A percentile compares a stretch with the other conserved stretches of the same genome.
Evolutionary conservation across 2,113 vertebrate species (phyloP).

Genomic region (Haliaeetus leucogaster): DNA sequence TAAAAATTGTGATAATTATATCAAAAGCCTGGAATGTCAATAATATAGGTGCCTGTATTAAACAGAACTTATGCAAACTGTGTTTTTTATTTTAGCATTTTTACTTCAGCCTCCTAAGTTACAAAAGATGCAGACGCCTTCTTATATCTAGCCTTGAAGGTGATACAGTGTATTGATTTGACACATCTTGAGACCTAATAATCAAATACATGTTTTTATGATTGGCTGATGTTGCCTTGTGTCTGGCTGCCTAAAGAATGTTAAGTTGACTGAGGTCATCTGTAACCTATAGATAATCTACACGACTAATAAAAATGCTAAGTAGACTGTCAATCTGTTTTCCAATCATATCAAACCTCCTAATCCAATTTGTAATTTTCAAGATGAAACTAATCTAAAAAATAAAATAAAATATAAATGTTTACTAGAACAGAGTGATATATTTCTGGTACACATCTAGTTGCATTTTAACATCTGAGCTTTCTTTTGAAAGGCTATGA

Average conservation of each 20-base stretch:
- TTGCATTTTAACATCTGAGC: background rate
- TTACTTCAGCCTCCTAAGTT: background rate
- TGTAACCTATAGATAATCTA: conserved; percentile 64
- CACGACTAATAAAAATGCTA: conserved; percentile 69
- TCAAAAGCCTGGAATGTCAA: background rate
- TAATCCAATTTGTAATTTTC: conserved; percentile 61
- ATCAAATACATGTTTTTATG: conserved; percentile 67
- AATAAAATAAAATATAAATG: background rate
- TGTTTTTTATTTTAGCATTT: background rate
- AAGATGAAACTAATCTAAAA: conserved; percentile 44
- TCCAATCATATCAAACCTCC: conserved; percentile 33
- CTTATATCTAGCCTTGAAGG: conserved; percentile 49
- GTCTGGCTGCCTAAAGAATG: conserved; percentile 54
- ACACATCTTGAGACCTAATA: conserved; percentile 65
- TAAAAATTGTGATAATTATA: background rate
- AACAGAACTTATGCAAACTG: background rate
- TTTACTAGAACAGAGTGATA: background rate
- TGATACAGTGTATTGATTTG: conserved; percentile 65
- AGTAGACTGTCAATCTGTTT: conserved; percentile 44
- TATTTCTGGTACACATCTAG: background rate
- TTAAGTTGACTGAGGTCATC: conserved; percentile 66
- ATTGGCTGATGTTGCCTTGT: conserved; percentile 63
- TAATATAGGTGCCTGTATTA: background rate
- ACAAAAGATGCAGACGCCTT: background rate
- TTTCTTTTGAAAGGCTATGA: background rate